phyloP scores from a whole-genome alignment of 2,113 vertebrate species.

The Gallinago paraguaiae region DNA sequence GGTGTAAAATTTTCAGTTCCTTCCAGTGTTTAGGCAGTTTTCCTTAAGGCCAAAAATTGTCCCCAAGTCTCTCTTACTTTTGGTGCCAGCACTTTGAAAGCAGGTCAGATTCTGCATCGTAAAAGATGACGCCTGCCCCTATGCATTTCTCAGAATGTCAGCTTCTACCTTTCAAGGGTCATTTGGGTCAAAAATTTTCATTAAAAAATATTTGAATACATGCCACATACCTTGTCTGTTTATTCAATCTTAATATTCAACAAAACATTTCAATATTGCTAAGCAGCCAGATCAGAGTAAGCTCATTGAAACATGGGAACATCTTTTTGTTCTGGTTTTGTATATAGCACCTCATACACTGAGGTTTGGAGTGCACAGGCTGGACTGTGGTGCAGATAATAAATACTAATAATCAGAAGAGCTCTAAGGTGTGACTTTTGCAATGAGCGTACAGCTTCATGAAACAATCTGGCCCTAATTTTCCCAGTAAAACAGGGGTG shows the following conservation, averaged over 20 bases:
- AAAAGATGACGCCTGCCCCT: not conserved
- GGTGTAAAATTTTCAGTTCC: not conserved
- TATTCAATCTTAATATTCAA: constrained; percentile 53
- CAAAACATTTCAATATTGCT: constrained; percentile 49
- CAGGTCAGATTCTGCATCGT: not conserved
- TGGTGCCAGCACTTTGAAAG: not conserved
- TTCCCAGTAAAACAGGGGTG: not conserved
- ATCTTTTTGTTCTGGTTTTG: constrained; percentile 11
- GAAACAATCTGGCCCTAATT: not conserved
- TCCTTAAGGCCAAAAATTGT: not conserved
- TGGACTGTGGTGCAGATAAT: not conserved
- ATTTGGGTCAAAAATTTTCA: constrained; percentile 52
- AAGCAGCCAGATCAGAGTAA: constrained; percentile 7
- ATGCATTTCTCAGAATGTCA: constrained; percentile 19
- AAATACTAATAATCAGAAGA: not conserved
- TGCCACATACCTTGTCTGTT: constrained; percentile 51
- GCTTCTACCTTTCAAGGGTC: constrained; percentile 50
- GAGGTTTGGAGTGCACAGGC: not conserved
- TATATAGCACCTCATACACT: constrained; percentile 3
- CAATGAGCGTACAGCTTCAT: not conserved
- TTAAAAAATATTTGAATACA: constrained; percentile 65
- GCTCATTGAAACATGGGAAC: constrained; percentile 3
- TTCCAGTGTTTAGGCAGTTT: not conserved
- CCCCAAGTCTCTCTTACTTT: not conserved
- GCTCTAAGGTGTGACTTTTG: not conserved